Conservation (phyloP, 2,888 invertebrate species). For the Napeogenes inachia region DNA sequence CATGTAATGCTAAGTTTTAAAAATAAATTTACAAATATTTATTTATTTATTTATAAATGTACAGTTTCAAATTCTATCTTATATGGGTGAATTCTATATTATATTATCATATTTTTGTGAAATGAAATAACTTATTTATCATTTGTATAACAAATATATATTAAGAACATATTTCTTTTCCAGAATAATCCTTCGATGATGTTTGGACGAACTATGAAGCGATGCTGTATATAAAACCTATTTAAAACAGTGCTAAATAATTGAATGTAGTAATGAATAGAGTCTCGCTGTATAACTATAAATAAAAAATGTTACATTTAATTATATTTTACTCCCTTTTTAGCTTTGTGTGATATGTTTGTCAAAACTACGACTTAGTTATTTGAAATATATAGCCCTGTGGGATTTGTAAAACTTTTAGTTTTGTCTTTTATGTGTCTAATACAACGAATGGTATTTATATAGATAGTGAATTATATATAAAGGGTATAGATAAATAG, state of each 20-base stretch:
- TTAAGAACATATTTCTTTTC: slow-evolving; percentile 35
- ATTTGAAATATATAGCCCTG: neutral
- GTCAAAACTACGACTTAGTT: neutral
- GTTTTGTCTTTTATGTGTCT: neutral
- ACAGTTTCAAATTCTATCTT: no score
- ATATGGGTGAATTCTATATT: no score
- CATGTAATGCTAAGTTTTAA: no score
- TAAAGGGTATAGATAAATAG: slow-evolving; percentile 13
- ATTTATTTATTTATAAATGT: no score
- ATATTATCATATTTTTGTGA: no score
- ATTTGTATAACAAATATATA: neutral
- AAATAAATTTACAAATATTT: no score
- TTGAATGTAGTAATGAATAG: slow-evolving; percentile 4
- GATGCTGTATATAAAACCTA: slow-evolving; percentile 30
- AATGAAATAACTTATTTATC: neutral
- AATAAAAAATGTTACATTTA: neutral
- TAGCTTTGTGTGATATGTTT: neutral
- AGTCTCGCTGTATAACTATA: slow-evolving; percentile 9
- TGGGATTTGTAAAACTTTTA: slow-evolving; percentile 5
- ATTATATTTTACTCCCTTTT: neutral
- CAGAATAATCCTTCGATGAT: slow-evolving; percentile 70
- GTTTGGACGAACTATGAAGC: slow-evolving; percentile 47
- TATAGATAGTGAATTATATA: slow-evolving; percentile 2
- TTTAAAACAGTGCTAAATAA: slow-evolving; percentile 18
- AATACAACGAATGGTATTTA: slow-evolving; percentile 22